Base-by-base conservation (phyloP, 1,140 invertebrate species). In the Dolichoris vasculosae region DNA sequence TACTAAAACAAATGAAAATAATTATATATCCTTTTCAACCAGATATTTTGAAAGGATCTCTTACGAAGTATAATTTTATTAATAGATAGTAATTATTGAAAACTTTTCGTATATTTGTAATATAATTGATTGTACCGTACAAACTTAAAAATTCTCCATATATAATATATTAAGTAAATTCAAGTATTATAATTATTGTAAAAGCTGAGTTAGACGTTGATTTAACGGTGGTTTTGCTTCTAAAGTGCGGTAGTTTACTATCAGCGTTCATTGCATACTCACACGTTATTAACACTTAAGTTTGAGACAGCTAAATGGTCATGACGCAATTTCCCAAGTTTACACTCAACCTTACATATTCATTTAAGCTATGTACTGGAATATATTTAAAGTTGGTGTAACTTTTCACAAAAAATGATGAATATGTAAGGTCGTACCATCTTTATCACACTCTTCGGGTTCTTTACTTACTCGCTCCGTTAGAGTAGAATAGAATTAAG, bases 321-420 rank as follows among this genome's bases (percentile, higher is more conserved):
- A 83, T 40, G 69, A 83, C 69, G 71, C 69, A 83, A 75, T 75
- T 82, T 82, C 46, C 48, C 13, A 64, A 46, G 77, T 63, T 38
- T 69, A 69, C 13, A 69, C 35, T 69, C 20, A 15, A 69, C 35
- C 30, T n/a, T 75, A 75, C n/a, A 46, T 75, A 46, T 48, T 75
- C 40, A 46, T 75, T 46, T 46, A 75, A 75, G 11, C 2, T 75
- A 23, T 32, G 26, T 43, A 0, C n/a, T 11, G 15, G 69, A 40
- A 84, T 73, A 83, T 87, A 89, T 88, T 90, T 90, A 90, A 90
- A 88, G 88, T 89, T 83, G 15, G 88, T 88, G 88, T 89, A 91
- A 91, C 89, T 90, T 89, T 84, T 26, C 86, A 87, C 81, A 71
- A 84, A 86, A 89, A 91, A 90, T 90, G 88, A 89, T 86, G n/a